These are phyloP conservation scores for Sylvicapra grimmia DNA, from an alignment of 2,113 vertebrate species.

Conservation along the genomic window DNA sequence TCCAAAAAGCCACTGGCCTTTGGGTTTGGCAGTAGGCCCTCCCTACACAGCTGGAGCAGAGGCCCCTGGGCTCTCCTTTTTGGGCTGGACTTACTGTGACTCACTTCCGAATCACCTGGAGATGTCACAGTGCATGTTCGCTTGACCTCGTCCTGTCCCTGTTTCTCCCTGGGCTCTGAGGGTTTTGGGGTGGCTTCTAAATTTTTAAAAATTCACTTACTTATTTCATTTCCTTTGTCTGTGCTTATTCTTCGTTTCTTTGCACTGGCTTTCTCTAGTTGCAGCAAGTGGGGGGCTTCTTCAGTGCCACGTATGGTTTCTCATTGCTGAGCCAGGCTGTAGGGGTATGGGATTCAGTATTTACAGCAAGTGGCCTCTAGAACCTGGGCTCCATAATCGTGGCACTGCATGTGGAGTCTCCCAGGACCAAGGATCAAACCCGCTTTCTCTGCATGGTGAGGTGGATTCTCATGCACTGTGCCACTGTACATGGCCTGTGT, in stretches of 20 bases:
- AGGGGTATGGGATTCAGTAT: background rate
- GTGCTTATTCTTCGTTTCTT: accelerated
- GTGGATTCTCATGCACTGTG: background rate
- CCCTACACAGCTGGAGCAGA: no score
- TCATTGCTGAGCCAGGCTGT: background rate
- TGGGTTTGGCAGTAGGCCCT: background rate
- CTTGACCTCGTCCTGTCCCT: background rate
- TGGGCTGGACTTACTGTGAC: background rate
- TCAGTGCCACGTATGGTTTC: accelerated
- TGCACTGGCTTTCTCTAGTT: background rate
- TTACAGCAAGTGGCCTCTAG: background rate
- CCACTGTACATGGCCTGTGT: accelerated
- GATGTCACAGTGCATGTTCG: no score
- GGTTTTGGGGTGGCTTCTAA: background rate
- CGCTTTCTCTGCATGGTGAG: accelerated
- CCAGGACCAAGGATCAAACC: background rate
- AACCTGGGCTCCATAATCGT: accelerated
- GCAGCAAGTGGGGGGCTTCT: background rate
- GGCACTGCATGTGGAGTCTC: accelerated
- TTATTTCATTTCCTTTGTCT: background rate
- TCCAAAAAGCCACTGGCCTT: background rate
- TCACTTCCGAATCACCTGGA: background rate
- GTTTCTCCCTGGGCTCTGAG: background rate
- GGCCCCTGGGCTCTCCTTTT: background rate
- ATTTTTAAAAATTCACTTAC: background rate